These are phyloP conservation scores for Microcebus murinus DNA, from an alignment of 2,113 vertebrate genomes.

Conservation along the genomic window DNA sequence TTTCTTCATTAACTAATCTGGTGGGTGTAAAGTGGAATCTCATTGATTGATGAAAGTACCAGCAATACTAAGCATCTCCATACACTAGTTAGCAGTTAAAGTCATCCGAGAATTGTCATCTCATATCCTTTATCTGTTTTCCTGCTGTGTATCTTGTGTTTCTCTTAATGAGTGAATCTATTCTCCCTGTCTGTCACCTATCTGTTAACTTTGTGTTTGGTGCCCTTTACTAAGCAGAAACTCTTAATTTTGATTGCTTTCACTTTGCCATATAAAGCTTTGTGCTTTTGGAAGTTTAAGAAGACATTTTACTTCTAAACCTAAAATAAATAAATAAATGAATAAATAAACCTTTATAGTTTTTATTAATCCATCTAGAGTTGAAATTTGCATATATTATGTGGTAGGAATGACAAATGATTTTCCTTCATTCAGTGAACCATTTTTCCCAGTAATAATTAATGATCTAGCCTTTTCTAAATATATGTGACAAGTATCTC, in stretches of 20 bases:
- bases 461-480: neutral
- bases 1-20: neutral
- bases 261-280: neutral
- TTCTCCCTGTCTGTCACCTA: neutral
- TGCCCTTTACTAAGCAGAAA: neutral
- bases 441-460: neutral
- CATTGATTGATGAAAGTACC: neutral
- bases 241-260: neutral
- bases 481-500: neutral
- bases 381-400: neutral
- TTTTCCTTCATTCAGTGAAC: neutral
- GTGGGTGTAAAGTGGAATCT: neutral
- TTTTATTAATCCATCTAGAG: neutral
- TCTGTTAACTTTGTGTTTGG: neutral
- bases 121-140: neutral
- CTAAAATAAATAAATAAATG: neutral
- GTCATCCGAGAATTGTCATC: neutral
- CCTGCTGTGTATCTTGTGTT: neutral
- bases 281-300: neutral
- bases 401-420: neutral
- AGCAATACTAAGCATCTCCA: neutral
- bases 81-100: neutral
- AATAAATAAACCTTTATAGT: neutral
- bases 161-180: neutral
- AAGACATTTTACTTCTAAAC: neutral